phyloP scores from a whole-genome alignment of 2,888 invertebrate species.

The Drosophila kokeensis region DNA sequence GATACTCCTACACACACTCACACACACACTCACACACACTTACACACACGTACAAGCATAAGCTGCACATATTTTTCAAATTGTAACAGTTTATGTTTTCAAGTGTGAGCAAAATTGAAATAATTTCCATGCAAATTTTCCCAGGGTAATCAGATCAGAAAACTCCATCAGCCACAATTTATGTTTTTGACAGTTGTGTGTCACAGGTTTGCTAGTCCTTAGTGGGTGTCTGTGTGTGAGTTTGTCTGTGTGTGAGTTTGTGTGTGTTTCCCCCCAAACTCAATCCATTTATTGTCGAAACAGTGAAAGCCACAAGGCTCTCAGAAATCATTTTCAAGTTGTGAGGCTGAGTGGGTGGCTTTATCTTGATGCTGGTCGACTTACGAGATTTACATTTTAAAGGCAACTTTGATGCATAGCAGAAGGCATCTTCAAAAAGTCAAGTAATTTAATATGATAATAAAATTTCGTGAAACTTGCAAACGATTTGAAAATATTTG shows the following conservation, averaged over 20 bases:
- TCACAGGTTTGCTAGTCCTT: slow-evolving; percentile 32
- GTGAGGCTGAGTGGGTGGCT: slow-evolving; percentile 6
- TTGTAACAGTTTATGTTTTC: slow-evolving; percentile 64
- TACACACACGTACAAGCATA: slow-evolving; percentile 14
- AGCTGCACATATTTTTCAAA: slow-evolving; percentile 55
- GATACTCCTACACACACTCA: slow-evolving; percentile 10
- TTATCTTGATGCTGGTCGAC: neutral
- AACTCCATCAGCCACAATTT: slow-evolving; percentile 40
- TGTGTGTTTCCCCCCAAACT: neutral
- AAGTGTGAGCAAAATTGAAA: slow-evolving; percentile 55
- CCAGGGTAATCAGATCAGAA: slow-evolving; percentile 66
- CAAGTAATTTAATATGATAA: neutral
- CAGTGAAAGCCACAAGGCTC: slow-evolving; percentile 27
- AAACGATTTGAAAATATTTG: neutral
- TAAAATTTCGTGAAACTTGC: neutral
- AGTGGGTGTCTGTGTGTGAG: neutral
- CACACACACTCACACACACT: slow-evolving; percentile 12
- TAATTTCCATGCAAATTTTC: slow-evolving; percentile 76
- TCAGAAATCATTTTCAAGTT: slow-evolving; percentile 19
- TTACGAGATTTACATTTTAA: neutral
- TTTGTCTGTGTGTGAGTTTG: neutral
- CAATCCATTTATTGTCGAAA: neutral
- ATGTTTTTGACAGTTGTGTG: slow-evolving; percentile 66
- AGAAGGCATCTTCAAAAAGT: neutral
- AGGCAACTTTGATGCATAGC: neutral